A percentile compares a stretch with the other conserved stretches of the same genome.
Conservation (phyloP, 2,113 vertebrate species). For the Cottus gobio region DNA sequence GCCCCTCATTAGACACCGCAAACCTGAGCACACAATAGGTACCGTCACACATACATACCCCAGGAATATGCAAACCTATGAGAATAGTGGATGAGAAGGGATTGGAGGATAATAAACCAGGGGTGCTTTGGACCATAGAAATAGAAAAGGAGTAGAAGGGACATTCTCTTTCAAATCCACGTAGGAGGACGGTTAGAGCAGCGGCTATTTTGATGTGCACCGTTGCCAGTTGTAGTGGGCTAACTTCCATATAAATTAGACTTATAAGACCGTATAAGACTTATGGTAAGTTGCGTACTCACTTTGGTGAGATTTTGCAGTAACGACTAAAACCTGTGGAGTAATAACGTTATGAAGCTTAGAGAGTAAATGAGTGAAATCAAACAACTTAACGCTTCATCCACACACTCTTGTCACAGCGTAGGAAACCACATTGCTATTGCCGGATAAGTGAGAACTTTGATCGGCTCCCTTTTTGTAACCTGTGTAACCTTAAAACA, state of each 20-base stretch:
- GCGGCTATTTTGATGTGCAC: background rate
- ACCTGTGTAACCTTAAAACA: background rate
- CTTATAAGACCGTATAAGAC: background rate
- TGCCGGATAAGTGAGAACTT: background rate
- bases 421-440: background rate
- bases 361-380: no score
- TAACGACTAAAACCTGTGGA: background rate
- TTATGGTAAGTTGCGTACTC: background rate
- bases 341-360: no score
- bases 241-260: background rate
- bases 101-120: background rate
- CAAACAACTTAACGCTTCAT: no score
- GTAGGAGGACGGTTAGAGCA: background rate
- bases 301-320: background rate
- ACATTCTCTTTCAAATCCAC: background rate
- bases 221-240: background rate
- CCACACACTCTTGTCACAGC: background rate
- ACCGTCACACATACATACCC: slow-evolving; percentile 4
- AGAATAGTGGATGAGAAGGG: background rate
- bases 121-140: slow-evolving; percentile 2
- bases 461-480: background rate
- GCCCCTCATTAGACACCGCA: slow-evolving; percentile 63
- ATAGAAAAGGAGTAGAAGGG: background rate
- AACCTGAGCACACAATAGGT: slow-evolving; percentile 46
- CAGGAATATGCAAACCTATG: background rate